These are phyloP conservation scores for Forbesichthys agassizii DNA, from an alignment of 2,113 vertebrate genomes.

Conservation along the genomic window DNA sequence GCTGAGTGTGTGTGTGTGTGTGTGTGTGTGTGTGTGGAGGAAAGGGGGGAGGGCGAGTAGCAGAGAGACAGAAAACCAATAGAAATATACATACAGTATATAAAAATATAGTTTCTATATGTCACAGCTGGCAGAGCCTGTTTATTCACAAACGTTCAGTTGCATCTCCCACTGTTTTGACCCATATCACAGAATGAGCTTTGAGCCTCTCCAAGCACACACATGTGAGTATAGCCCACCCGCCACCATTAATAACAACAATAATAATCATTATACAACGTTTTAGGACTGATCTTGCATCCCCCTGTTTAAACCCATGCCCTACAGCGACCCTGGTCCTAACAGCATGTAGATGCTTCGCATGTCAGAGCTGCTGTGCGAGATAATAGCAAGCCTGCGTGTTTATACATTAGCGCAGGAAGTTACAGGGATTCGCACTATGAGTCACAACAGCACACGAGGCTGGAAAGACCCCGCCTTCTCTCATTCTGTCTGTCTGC, in stretches of 20 bases:
- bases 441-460: slow-evolving; percentile 25
- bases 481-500: slow-evolving; percentile 11
- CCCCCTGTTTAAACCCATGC: too few relatives aligned
- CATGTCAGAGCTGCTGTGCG: neutral
- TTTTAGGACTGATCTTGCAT: too few relatives aligned
- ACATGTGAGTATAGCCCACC: too few relatives aligned
- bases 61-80: too few relatives aligned
- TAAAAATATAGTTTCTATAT: neutral
- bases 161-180: too few relatives aligned
- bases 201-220: too few relatives aligned
- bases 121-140: slow-evolving; percentile 23
- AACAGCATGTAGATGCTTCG: too few relatives aligned
- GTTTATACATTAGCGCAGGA: slow-evolving; percentile 23
- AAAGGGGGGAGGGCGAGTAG: neutral
- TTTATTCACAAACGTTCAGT: neutral
- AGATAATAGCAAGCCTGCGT: slow-evolving; percentile 6
- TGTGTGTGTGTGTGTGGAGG: neutral
- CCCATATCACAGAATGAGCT: too few relatives aligned
- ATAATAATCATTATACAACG: too few relatives aligned
- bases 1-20: slow-evolving; percentile 16
- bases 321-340: too few relatives aligned
- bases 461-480: neutral
- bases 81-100: neutral
- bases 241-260: too few relatives aligned
- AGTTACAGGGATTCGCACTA: slow-evolving; percentile 4